Percentiles rank a stretch among this genome's conserved stretches.
Evolutionary conservation across 2,113 vertebrate species (phyloP).

Genomic region (Riparia riparia): DNA sequence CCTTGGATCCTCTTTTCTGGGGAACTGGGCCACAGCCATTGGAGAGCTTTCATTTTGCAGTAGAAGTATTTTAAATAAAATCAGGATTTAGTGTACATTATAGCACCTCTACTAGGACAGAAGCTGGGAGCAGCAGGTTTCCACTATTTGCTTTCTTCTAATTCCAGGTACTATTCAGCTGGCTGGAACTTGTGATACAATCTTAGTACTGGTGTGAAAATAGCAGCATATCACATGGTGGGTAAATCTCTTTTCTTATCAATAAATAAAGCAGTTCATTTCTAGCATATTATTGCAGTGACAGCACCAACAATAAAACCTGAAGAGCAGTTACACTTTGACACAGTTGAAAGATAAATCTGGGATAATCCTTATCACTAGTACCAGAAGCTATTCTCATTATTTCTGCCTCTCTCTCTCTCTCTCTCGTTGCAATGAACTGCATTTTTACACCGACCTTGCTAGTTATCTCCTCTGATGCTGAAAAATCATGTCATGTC

Average conservation of each 20-base stretch:
- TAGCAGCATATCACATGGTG: not conserved
- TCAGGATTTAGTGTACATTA: not conserved
- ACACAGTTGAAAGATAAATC: not conserved
- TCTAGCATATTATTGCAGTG: not conserved
- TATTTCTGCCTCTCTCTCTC: not conserved
- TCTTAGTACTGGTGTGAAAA: not conserved
- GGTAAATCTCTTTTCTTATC: not conserved
- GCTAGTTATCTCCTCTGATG: not conserved
- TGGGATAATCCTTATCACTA: not conserved
- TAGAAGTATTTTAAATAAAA: not conserved
- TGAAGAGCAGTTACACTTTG: not conserved
- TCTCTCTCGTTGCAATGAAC: not conserved
- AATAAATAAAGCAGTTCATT: not conserved
- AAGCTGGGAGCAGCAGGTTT: not conserved
- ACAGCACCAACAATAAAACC: not conserved
- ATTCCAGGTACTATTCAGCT: not conserved
- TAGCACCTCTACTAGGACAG: not conserved
- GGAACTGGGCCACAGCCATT: not conserved
- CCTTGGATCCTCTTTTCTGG: not conserved
- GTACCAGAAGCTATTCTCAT: not conserved
- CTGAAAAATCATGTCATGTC: not conserved
- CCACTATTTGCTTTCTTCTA: not conserved
- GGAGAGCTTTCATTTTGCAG: not conserved
- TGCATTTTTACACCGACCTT: not conserved
- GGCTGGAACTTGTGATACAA: not conserved